These are phyloP conservation scores for Zaprionus gabonicus DNA, from an alignment of 1,140 invertebrate species.

Conservation along the genomic window DNA sequence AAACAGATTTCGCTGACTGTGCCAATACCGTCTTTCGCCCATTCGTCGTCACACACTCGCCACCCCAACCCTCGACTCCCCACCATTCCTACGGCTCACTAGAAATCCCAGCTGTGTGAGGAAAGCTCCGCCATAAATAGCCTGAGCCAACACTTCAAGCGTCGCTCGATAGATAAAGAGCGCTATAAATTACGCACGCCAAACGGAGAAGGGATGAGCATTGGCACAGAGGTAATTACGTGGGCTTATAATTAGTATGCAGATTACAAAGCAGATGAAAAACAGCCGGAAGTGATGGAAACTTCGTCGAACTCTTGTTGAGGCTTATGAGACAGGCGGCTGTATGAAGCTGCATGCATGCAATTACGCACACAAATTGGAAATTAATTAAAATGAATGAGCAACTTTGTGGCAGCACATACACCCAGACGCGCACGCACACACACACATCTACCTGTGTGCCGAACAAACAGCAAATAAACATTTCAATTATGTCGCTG, in stretches of 20 bases:
- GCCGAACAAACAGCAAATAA: slow-evolving; percentile 60
- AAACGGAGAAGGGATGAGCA: background rate
- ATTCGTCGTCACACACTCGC: slow-evolving; percentile 39
- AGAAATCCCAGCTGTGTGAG: slow-evolving; percentile 9
- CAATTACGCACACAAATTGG: slow-evolving; percentile 67
- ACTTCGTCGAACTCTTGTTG: background rate
- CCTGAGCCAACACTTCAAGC: slow-evolving; percentile 40
- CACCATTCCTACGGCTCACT: background rate
- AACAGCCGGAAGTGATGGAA: background rate
- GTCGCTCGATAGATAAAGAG: slow-evolving; percentile 40
- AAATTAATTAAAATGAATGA: slow-evolving; percentile 75
- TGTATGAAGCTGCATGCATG: slow-evolving; percentile 43
- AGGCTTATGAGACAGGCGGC: background rate
- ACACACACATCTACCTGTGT: slow-evolving; percentile 9
- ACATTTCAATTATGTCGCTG: slow-evolving; percentile 79
- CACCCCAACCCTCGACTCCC: background rate
- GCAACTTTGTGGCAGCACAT: slow-evolving; percentile 39
- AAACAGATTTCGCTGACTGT: slow-evolving; percentile 43
- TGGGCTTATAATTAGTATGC: slow-evolving; percentile 68
- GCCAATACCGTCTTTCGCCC: slow-evolving; percentile 20
- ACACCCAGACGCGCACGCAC: background rate
- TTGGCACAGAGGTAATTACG: slow-evolving; percentile 49
- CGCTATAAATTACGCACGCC: slow-evolving; percentile 61
- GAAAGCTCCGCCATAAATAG: slow-evolving; percentile 36
- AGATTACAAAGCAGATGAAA: slow-evolving; percentile 55